Base-by-base conservation (phyloP, 1,140 invertebrate species). In the Hyles vespertilio region DNA sequence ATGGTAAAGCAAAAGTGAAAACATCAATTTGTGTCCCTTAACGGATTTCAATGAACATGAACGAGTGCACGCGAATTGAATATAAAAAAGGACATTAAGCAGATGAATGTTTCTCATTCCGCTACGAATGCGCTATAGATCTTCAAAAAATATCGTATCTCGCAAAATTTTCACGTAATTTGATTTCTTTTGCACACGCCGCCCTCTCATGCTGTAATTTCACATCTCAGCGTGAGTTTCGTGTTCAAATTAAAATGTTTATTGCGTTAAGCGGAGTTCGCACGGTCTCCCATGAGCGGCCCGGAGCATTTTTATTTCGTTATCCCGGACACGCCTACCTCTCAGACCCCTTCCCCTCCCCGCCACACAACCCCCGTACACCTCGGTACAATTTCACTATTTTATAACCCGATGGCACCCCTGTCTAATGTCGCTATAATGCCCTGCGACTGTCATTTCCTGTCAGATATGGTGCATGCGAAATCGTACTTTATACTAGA, bases 161-260 rank as follows among this genome's bases (percentile, higher is more conserved):
- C 70, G 57, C 73, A 71, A 77, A 75, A 75, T 72, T 76, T 74
- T 59, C 69, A 60, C 71, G 59, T 79, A 81, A 84, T 79, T 79
- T 62, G 72, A 87, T 87, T 82, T 70, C 64, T 69, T 70, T 69
- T 56, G 72, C 72, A 66, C 61, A 68, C 65, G 63, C 63, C 72
- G 65, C 75, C 77, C 77, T 76, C 71, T 72, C 77, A 49, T 51
- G 67, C 66, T 53, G 79, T 80, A 84, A 89, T 86, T 83, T 81
- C 61, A 65, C 79, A 81, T 82, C 86, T 75, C 84, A 87, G 86
- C 86, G 74, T 86, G 86, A 86, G 80, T 79, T 87, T 87, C 81
- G 81, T 77, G 83, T 82, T 69, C 81, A 87, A 86, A 87, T 89
- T 89, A 89, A 87, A 89, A 84, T 81, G 84, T 89, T 87, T 89